A percentile compares a stretch with the other conserved stretches of the same genome.
phyloP scores from a whole-genome alignment of 2,797 vertebrate species.

The Podargus strigoides region DNA sequence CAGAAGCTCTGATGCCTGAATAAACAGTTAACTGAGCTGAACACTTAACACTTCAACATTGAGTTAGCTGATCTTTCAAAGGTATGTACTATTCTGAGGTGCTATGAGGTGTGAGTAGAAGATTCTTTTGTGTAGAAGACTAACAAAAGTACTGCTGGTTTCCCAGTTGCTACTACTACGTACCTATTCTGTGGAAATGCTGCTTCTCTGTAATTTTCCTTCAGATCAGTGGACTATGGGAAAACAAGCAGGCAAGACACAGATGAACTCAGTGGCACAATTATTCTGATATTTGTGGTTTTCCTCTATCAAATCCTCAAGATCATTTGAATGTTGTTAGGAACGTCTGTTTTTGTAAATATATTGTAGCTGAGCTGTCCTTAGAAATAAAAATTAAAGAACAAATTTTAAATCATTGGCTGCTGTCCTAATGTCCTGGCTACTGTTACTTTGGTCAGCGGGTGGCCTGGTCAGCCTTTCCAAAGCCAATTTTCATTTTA shows the following conservation, averaged over 20 bases:
- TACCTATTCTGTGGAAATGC: not conserved
- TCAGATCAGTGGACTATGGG: not conserved
- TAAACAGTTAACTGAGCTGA: not conserved
- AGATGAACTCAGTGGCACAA: not conserved
- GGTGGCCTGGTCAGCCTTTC: slow-evolving; percentile 46
- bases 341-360: not conserved
- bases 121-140: not conserved
- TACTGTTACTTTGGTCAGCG: slow-evolving; percentile 42
- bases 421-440: slow-evolving; percentile 31
- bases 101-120: not conserved
- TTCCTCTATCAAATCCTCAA: not conserved
- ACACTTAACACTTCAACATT: not conserved
- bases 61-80: not conserved
- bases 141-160: not conserved
- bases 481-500: slow-evolving; percentile 50
- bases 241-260: not conserved
- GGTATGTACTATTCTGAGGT: not conserved
- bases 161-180: not conserved
- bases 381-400: slow-evolving; percentile 38
- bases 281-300: not conserved
- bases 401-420: slow-evolving; percentile 1
- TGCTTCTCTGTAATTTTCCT: not conserved
- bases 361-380: not conserved
- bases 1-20: not conserved
- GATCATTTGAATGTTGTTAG: not conserved